A percentile compares a stretch with the other conserved stretches of the same genome.
These are phyloP conservation scores for Drosophila navojoa DNA, from an alignment of 1,140 invertebrate species.

Conservation along the genomic window DNA sequence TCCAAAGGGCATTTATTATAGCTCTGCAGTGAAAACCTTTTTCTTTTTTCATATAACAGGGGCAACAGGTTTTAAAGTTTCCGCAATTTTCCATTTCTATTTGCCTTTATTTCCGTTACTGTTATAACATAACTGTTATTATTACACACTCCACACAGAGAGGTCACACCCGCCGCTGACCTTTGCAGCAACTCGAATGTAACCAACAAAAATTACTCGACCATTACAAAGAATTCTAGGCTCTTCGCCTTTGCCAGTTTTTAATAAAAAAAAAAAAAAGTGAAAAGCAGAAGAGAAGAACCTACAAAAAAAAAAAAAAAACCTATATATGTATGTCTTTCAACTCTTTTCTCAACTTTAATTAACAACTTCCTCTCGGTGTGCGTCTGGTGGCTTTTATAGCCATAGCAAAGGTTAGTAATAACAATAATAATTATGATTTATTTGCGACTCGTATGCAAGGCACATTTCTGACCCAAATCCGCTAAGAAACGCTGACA, in stretches of 20 bases:
- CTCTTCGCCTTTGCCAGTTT: conserved; percentile 34
- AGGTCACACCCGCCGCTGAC: conserved; percentile 38
- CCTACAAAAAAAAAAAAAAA: conserved; percentile 24
- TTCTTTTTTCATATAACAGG: not conserved
- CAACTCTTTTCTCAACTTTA: conserved; percentile 58
- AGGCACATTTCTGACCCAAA: conserved; percentile 73
- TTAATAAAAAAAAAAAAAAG: conserved; percentile 55
- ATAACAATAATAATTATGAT: conserved; percentile 61
- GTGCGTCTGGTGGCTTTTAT: conserved; percentile 50
- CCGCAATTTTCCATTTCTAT: not conserved
- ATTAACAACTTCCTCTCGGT: conserved; percentile 73
- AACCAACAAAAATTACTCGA: conserved; percentile 61
- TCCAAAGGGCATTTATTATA: not conserved
- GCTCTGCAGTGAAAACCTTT: not conserved
- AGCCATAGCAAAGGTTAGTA: conserved; percentile 53
- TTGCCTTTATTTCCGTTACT: not conserved
- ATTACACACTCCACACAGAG: not conserved
- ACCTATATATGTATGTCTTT: conserved; percentile 47
- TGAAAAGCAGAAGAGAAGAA: conserved; percentile 20
- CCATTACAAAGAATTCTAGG: conserved; percentile 51
- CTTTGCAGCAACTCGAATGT: conserved; percentile 59
- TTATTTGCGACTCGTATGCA: conserved; percentile 64
- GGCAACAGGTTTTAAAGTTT: conserved; percentile 11
- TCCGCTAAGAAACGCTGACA: conserved; percentile 53
- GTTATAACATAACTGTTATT: conserved; percentile 8